Percentiles rank a stretch among this genome's conserved stretches.
Conservation (phyloP, 1,140 invertebrate genomes). For the Euschistus heros region DNA sequence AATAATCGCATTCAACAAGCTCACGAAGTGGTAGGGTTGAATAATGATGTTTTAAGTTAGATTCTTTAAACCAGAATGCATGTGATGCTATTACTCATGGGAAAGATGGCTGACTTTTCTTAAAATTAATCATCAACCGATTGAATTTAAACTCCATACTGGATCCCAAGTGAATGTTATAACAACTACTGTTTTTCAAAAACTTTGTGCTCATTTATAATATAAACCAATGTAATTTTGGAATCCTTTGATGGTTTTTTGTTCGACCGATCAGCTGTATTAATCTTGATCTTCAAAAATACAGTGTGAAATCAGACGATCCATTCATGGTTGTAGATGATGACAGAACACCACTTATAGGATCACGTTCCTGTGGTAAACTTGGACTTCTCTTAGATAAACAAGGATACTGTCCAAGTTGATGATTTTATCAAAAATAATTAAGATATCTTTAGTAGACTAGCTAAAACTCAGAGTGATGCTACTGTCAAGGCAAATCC, state of each 20-base stretch:
- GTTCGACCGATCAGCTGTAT: neutral
- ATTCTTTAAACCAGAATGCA: too few relatives aligned
- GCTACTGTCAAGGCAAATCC: constrained; percentile 25
- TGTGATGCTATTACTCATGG: too few relatives aligned
- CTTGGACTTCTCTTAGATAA: neutral
- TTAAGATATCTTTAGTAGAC: constrained; percentile 16
- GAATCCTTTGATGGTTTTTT: neutral
- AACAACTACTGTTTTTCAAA: too few relatives aligned
- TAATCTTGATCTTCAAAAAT: neutral
- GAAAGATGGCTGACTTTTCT: too few relatives aligned
- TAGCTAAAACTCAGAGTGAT: constrained; percentile 11
- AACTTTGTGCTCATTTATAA: neutral
- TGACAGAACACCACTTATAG: neutral
- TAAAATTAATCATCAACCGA: too few relatives aligned
- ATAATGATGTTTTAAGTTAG: too few relatives aligned
- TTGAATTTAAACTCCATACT: too few relatives aligned
- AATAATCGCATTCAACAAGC: too few relatives aligned
- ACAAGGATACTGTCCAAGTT: neutral
- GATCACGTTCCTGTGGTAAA: neutral
- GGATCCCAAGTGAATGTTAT: too few relatives aligned
- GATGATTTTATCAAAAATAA: constrained; percentile 10
- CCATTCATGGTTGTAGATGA: neutral
- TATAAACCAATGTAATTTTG: neutral
- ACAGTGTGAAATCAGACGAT: neutral
- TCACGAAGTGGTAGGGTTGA: too few relatives aligned